phyloP scores from a whole-genome alignment of 1,140 invertebrate species.

The Nymphalis io region DNA sequence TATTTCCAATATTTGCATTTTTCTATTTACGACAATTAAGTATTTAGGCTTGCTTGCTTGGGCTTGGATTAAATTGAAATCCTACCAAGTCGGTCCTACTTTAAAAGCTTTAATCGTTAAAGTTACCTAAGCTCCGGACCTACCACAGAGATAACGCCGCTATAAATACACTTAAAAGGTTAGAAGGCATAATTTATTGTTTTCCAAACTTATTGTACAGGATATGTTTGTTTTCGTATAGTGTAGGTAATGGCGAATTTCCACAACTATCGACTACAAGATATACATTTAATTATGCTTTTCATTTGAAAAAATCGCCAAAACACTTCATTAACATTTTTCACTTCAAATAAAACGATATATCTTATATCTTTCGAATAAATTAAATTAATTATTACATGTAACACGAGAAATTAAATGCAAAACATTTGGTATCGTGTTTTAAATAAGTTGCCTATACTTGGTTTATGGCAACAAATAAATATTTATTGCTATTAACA shows the following conservation, averaged over 20 bases:
- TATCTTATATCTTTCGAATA: constrained; percentile 42
- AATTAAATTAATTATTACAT: constrained; percentile 37
- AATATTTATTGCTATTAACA: constrained; percentile 31
- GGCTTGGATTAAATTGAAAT: background rate
- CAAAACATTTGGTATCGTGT: constrained; percentile 64
- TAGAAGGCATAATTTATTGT: constrained; percentile 46
- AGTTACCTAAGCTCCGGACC: constrained; percentile 20
- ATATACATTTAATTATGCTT: background rate
- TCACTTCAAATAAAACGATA: constrained; percentile 41
- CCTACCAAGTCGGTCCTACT: constrained; percentile 20
- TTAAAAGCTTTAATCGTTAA: constrained; percentile 27
- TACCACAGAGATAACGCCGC: constrained; percentile 44
- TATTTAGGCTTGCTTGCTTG: too few species aligned
- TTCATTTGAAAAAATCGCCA: constrained; percentile 38
- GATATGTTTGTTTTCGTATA: constrained; percentile 56
- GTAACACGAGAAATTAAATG: constrained; percentile 56
- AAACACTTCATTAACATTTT: constrained; percentile 19
- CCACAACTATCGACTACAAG: constrained; percentile 12
- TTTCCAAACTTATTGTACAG: constrained; percentile 67
- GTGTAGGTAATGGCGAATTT: constrained; percentile 47
- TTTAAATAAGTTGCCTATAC: constrained; percentile 23
- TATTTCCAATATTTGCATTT: too few species aligned
- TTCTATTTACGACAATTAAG: too few species aligned
- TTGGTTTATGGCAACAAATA: constrained; percentile 35
- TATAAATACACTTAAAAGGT: constrained; percentile 39